phyloP scores from a whole-genome alignment of 2,113 vertebrate genomes.

The Pelodiscus sinensis region DNA sequence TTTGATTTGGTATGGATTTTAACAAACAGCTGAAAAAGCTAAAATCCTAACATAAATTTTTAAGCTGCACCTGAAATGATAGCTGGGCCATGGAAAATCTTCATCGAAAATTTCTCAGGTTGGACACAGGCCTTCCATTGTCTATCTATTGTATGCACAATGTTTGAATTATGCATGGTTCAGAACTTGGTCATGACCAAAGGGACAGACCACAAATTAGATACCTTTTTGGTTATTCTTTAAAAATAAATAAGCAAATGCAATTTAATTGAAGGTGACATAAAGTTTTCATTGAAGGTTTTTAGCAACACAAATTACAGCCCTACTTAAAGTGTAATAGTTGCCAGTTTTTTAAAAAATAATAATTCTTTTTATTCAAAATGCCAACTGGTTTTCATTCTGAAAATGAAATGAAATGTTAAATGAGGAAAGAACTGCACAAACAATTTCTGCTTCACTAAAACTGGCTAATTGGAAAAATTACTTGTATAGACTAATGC shows the following conservation, averaged over 20 bases:
- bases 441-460: background rate
- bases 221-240: slow-evolving; percentile 36
- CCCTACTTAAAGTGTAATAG: background rate
- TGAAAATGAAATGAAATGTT: background rate
- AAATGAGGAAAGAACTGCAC: background rate
- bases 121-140: slow-evolving; percentile 61
- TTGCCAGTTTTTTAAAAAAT: background rate
- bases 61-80: slow-evolving; percentile 25
- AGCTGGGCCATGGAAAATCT: slow-evolving; percentile 58
- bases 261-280: slow-evolving; percentile 36
- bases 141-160: slow-evolving; percentile 49
- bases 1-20: slow-evolving; percentile 68
- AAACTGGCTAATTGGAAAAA: background rate
- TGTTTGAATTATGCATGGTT: slow-evolving; percentile 29
- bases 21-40: slow-evolving; percentile 53
- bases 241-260: slow-evolving; percentile 44
- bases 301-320: slow-evolving; percentile 12
- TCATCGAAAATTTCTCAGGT: slow-evolving; percentile 20
- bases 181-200: slow-evolving; percentile 24
- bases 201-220: slow-evolving; percentile 29
- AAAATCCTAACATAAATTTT: slow-evolving; percentile 61
- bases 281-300: background rate
- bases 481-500: background rate
- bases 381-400: slow-evolving; percentile 19
- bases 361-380: background rate